phyloP scores from a whole-genome alignment of 2,888 invertebrate genomes.

The Harmothoe impar region DNA sequence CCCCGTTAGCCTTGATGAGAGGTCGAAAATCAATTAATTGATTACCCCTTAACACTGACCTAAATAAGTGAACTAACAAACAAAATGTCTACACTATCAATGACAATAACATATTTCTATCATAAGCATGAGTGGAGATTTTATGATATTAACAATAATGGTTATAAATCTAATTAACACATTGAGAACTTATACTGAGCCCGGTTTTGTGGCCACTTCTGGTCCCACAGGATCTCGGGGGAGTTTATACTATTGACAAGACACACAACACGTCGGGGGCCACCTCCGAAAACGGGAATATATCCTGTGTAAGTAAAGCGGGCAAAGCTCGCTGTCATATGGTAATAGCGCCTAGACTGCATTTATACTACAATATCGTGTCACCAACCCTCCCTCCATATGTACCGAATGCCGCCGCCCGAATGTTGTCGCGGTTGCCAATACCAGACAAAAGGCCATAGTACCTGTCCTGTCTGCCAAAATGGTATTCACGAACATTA shows the following conservation, averaged over 20 bases:
- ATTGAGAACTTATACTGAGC: conserved; percentile 10
- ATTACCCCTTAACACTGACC: no score
- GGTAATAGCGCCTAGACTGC: not conserved
- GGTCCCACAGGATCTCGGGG: conserved; percentile 42
- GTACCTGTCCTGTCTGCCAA: no score
- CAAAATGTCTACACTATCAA: no score
- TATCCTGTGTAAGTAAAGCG: conserved; percentile 57
- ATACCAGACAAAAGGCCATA: no score
- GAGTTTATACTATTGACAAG: conserved; percentile 60
- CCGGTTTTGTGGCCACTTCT: not conserved
- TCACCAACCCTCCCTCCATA: not conserved
- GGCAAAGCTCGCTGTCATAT: not conserved
- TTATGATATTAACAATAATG: no score
- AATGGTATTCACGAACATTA: no score
- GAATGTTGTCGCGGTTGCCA: no score
- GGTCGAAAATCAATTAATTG: no score
- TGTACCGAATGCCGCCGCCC: not conserved
- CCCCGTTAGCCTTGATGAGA: no score
- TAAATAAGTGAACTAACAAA: no score
- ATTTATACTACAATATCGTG: conserved; percentile 23
- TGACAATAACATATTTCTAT: no score
- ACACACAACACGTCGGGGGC: conserved; percentile 42
- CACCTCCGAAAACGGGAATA: conserved; percentile 52
- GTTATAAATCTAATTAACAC: not conserved
- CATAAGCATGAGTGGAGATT: no score